Conservation (phyloP, 2,888 invertebrate genomes). For the Pseudoips prasinana region DNA sequence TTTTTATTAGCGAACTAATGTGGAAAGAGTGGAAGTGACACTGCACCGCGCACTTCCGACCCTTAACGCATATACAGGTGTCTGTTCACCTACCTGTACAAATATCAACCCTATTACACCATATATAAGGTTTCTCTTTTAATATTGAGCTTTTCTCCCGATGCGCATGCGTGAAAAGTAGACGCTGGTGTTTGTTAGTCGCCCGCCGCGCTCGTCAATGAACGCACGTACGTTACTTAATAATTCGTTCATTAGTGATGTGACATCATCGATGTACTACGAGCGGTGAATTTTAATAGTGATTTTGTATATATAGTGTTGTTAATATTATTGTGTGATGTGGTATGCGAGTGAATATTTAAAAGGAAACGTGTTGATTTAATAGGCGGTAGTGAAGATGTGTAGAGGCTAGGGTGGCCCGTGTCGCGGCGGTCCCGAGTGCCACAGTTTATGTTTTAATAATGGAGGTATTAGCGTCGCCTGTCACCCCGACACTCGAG, state of each 20-base stretch:
- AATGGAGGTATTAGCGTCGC: slow-evolving; percentile 54
- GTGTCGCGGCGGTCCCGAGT: slow-evolving; percentile 19
- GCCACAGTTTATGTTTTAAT: slow-evolving; percentile 60
- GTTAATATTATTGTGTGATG: no score
- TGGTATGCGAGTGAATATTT: no score
- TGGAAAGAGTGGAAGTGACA: slow-evolving; percentile 78
- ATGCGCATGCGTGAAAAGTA: slow-evolving; percentile 44
- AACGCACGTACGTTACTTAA: slow-evolving; percentile 33
- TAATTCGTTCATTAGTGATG: slow-evolving; percentile 46
- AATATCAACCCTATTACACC: slow-evolving; percentile 30
- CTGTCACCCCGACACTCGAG: slow-evolving; percentile 32
- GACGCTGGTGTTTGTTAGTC: slow-evolving; percentile 49
- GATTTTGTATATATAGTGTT: no score
- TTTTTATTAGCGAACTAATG: slow-evolving; percentile 75
- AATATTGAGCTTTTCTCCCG: slow-evolving; percentile 14
- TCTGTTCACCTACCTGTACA: slow-evolving; percentile 36
- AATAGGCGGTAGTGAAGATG: no score
- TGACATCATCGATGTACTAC: slow-evolving; percentile 44
- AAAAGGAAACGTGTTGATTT: no score
- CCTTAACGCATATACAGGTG: slow-evolving; percentile 71
- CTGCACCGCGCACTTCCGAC: slow-evolving; percentile 77
- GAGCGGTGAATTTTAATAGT: not conserved
- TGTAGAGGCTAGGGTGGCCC: not conserved
- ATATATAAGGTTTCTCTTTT: slow-evolving; percentile 31
- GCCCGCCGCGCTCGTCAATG: slow-evolving; percentile 43